Base-by-base conservation (phyloP, 2,113 vertebrate genomes). In the Megalops atlanticus region DNA sequence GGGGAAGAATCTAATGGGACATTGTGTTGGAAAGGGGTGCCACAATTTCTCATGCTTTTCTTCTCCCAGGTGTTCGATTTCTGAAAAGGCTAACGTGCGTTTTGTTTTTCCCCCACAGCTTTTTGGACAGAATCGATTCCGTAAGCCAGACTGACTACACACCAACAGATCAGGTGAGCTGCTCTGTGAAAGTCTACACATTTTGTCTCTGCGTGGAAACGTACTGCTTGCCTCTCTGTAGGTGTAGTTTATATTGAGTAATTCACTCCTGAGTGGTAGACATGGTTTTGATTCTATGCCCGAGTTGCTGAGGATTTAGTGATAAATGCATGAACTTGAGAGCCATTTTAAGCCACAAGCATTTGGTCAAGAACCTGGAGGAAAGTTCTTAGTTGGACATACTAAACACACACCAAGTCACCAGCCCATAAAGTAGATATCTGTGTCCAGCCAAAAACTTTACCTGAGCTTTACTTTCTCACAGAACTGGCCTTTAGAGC, bases 131-230 rank as follows among this genome's bases (percentile, higher is more conserved):
- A 95, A 99, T 99, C 76, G 98, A 99, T 94, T 97, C 97, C 0
- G 98, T 99, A 92, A 97, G 97, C 91, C 94, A 98, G 94, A 96
- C 95, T 77, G 97, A 99, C 92, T 99, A 99, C 91, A 99, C 97
- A 47, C 98, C 98, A 86, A 99, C 97, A 83, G 97, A 99, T 91
- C 98, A 99, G 97, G 98, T 99, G 86, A 73, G 92, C 86, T 38
- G n/a, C 18, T 14, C 35, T 76, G 15, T 79, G n/a, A 1, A 74
- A 33, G 24, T 58, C 4, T n/a, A 27, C 69, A 10, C 3, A 31
- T 76, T 47, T 76, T 11, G 14, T 71, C 27, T 54, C 16, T 35
- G 58, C 11, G 31, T 11, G 11, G n/a, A 15, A 16, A 39, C 39
- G 16, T 27, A 68, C 24, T 68, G 2, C n/a, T 24, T n/a, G 2